phyloP scores from a whole-genome alignment of 2,797 vertebrate species.

The Gobio occitaniae region DNA sequence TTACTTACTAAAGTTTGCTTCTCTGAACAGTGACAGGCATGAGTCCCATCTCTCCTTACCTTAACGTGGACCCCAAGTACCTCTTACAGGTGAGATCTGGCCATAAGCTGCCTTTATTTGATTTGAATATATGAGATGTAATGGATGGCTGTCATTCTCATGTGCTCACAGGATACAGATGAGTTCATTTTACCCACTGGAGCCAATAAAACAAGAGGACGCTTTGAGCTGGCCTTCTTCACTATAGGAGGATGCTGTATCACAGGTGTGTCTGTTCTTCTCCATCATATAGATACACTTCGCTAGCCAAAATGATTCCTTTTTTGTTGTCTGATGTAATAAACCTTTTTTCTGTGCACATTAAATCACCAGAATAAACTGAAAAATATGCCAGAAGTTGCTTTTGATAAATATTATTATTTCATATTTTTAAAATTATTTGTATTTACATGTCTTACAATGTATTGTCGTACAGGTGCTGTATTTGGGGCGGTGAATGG shows the following conservation, averaged over 20 bases:
- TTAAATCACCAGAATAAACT: neutral
- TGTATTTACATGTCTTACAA: neutral
- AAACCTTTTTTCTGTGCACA: neutral
- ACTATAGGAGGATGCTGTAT: constrained; percentile 97
- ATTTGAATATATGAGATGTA: neutral
- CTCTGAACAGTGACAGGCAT: constrained; percentile 89
- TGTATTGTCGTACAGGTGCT: constrained; percentile 78
- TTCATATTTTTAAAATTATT: neutral
- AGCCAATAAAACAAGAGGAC: constrained; percentile 92
- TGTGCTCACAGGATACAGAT: constrained; percentile 87
- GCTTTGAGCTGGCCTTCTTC: constrained; percentile 97
- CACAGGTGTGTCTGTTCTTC: constrained; percentile 79
- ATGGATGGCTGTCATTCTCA: neutral
- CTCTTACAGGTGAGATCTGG: constrained; percentile 79
- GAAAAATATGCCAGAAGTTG: neutral
- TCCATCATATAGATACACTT: neutral
- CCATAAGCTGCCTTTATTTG: neutral
- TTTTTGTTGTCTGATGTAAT: neutral
- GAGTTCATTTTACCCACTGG: constrained; percentile 98
- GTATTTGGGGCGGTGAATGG: constrained; percentile 91
- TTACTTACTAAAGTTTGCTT: neutral
- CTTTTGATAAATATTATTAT: neutral
- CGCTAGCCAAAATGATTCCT: neutral
- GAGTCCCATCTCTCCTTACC: constrained; percentile 95
- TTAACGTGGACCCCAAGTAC: constrained; percentile 94